phyloP scores from a whole-genome alignment of 1,140 invertebrate genomes.

The Cepaea nemoralis region DNA sequence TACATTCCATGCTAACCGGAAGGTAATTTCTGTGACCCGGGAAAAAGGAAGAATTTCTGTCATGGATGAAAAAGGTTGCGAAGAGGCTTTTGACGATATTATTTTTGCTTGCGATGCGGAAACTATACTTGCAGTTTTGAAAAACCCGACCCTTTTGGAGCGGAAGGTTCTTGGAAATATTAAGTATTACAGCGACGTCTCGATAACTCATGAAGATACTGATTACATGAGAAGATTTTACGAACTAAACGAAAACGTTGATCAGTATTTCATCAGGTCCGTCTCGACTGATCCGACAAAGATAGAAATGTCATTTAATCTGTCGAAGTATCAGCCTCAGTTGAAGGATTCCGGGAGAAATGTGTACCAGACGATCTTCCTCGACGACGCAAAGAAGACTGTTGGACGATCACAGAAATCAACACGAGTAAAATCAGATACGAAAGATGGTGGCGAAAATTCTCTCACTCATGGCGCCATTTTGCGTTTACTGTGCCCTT shows the following conservation, averaged over 20 bases:
- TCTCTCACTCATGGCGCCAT: conserved; percentile 64
- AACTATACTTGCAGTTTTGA: conserved; percentile 55
- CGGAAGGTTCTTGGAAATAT: conserved; percentile 60
- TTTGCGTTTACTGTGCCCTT: conserved; percentile 64
- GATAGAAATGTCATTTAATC: conserved; percentile 66
- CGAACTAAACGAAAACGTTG: conserved; percentile 57
- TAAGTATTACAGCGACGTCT: conserved; percentile 61
- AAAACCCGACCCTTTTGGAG: conserved; percentile 56
- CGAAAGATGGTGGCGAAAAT: conserved; percentile 61
- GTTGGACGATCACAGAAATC: conserved; percentile 57
- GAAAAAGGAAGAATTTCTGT: conserved; percentile 46
- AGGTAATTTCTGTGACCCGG: conserved; percentile 48
- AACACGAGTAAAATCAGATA: conserved; percentile 54
- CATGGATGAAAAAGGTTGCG: conserved; percentile 46
- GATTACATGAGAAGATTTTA: conserved; percentile 64
- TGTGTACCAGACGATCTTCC: conserved; percentile 64
- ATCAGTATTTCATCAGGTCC: conserved; percentile 62
- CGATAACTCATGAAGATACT: conserved; percentile 62
- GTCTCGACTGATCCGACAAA: conserved; percentile 54
- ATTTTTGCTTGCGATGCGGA: conserved; percentile 66
- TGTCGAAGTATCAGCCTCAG: conserved; percentile 64
- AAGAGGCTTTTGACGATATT: conserved; percentile 59
- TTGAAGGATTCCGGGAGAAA: conserved; percentile 53
- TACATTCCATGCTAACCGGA: conserved; percentile 48
- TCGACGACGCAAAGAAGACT: conserved; percentile 51